Percentiles rank a stretch among this genome's conserved stretches.
Evolutionary conservation across 2,888 invertebrate species (phyloP).

Genomic region (Ormyrus rosae): DNA sequence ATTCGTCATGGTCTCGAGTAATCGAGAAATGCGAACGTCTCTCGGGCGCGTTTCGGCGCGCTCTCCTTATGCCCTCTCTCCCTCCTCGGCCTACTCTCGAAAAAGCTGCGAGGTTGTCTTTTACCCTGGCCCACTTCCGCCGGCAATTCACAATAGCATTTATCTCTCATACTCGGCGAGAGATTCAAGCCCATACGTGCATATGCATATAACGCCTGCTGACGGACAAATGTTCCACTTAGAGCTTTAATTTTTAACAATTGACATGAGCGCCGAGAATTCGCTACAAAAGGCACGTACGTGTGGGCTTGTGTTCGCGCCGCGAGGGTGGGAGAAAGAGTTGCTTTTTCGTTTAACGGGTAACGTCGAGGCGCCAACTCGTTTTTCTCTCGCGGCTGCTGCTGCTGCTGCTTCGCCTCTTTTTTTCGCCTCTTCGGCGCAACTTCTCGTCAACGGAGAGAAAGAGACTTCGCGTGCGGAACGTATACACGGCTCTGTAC

Average conservation of each 20-base stretch:
- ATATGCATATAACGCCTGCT: not conserved
- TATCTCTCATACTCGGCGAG: not conserved
- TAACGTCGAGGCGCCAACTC: not conserved
- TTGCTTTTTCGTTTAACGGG: constrained; percentile 31
- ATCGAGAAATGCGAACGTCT: constrained; percentile 49
- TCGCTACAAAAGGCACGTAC: constrained; percentile 27
- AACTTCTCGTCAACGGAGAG: not conserved
- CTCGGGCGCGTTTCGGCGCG: not conserved
- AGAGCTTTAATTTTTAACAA: constrained; percentile 46
- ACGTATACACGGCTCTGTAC: not conserved
- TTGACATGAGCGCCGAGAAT: constrained; percentile 23
- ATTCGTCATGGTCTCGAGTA: constrained; percentile 51
- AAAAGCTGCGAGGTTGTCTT: constrained; percentile 46
- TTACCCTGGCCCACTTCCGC: constrained; percentile 51
- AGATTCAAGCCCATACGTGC: too few relatives aligned
- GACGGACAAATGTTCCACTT: constrained; percentile 41
- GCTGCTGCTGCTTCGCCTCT: constrained; percentile 7
- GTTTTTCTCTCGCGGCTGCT: constrained; percentile 6
- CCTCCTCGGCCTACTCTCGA: constrained; percentile 39
- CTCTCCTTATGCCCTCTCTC: not conserved
- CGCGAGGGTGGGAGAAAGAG: not conserved
- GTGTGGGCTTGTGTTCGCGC: not conserved
- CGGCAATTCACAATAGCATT: constrained; percentile 41
- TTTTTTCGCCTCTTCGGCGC: constrained; percentile 8
- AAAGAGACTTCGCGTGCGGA: constrained; percentile 1